These are phyloP conservation scores for Aphaenogaster floridana DNA, from an alignment of 1,140 invertebrate species.

Conservation along the genomic window DNA sequence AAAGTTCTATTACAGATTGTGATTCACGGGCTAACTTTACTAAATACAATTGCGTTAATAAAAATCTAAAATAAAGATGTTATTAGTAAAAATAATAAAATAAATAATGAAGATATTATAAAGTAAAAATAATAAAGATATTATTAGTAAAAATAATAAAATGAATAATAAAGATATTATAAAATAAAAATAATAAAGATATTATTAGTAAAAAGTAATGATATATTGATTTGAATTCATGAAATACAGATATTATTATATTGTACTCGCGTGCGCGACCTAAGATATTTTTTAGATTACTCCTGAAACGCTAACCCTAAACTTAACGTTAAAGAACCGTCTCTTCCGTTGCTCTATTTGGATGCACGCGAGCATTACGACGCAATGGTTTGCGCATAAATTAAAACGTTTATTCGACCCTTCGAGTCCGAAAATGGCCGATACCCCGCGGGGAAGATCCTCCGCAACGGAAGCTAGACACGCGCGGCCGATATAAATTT, in stretches of 20 bases:
- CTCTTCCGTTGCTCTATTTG: slow-evolving; percentile 75
- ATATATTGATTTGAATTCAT: slow-evolving; percentile 21
- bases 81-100: not conserved
- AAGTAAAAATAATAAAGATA: no score
- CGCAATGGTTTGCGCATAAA: slow-evolving; percentile 76
- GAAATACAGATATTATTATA: not conserved
- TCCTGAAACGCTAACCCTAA: slow-evolving; percentile 17
- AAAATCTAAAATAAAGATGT: not conserved
- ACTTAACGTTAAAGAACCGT: slow-evolving; percentile 48
- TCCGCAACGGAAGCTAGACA: slow-evolving; percentile 71
- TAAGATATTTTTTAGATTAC: slow-evolving; percentile 6
- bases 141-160: no score
- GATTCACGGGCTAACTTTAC: not conserved
- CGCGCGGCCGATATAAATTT: slow-evolving; percentile 81
- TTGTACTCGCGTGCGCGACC: not conserved
- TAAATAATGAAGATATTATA: no score
- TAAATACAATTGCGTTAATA: not conserved
- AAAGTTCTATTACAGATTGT: not conserved
- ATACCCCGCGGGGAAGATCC: slow-evolving; percentile 82
- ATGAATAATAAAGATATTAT: no score
- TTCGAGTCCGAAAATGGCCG: slow-evolving; percentile 63
- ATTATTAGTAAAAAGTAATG: not conserved
- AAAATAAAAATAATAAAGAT: not conserved
- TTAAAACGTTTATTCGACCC: slow-evolving; percentile 74
- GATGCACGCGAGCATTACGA: slow-evolving; percentile 65